Base-by-base conservation (phyloP, 2,797 vertebrate genomes). In the Hippopotamyrus pictus region DNA sequence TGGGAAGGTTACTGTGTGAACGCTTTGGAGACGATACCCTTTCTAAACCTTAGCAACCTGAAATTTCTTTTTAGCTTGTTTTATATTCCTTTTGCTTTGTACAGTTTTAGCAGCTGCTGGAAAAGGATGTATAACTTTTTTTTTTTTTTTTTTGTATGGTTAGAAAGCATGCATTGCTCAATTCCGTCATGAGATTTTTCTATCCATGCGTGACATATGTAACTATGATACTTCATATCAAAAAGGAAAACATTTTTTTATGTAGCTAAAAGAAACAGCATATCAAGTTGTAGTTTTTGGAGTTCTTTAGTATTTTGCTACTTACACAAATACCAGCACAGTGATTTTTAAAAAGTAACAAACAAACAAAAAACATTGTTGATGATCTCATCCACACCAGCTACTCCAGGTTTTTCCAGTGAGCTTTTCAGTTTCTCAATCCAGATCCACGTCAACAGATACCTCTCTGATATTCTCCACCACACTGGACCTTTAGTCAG, bases 101-200 rank as follows among this genome's bases (percentile, higher is more conserved):
- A 84, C 41, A 84, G 82, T 22, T 46, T 84, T 84, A 84, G 82
- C 82, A 50, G 73, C 82, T 50, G 82, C 46, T 25, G 41, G 19
- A 50, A 25, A 50, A 84, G 82, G 82, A 84, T 84, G 19, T 22
- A 84, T 48, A 46, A 50, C 82, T n/a, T 22, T 22, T 48, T 7
- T 57, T 57, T 19, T 50, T 4, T 79, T 79, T 41, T 84, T 48
- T 86, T 57, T 19, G 25, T 51, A 50, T 51, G 22, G 46, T 14
- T 50, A 85, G 83, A 85, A 85, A 53, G 46, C 83, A 85, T 51
- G 82, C 48, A 44, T 48, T 84, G 82, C 82, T 84, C 25, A 86
- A 19, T 37, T 84, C 46, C 9, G 50, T 86, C 85, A 53, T 51
- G 9, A 86, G 29, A 86, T 33, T 50, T 54, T 54, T 14, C 85